Percentiles rank a stretch among this genome's conserved stretches.
These are phyloP conservation scores for Malurus splendens DNA, from an alignment of 2,797 vertebrate genomes.

Conservation along the genomic window DNA sequence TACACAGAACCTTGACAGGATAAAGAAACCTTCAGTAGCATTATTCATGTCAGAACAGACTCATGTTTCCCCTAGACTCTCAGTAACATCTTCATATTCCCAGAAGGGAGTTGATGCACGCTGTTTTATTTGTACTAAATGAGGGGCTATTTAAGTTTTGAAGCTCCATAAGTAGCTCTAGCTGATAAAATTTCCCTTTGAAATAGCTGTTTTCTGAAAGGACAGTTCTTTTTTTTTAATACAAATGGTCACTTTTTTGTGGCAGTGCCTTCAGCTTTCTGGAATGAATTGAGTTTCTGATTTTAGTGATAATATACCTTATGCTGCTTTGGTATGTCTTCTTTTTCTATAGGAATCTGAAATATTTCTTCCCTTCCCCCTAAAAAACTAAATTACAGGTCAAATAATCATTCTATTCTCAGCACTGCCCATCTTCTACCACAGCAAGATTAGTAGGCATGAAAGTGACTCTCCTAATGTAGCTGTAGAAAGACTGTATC, in stretches of 20 bases:
- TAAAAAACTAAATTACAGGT: background rate
- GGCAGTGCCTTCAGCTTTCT: background rate
- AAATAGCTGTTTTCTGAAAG: background rate
- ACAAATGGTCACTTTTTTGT: background rate
- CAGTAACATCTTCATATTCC: background rate
- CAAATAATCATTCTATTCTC: background rate
- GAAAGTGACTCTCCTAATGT: conserved; percentile 45
- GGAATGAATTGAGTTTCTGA: background rate
- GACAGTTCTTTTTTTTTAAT: background rate
- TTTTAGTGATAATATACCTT: background rate
- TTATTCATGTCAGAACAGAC: background rate
- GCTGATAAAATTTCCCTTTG: background rate
- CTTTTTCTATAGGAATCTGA: background rate
- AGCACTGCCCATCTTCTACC: background rate
- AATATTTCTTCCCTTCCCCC: background rate
- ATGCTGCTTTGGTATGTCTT: background rate
- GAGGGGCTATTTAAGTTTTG: background rate
- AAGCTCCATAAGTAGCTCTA: background rate
- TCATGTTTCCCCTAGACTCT: background rate
- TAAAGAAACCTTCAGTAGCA: background rate
- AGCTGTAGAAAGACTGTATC: background rate
- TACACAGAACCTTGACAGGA: background rate
- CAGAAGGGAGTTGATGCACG: background rate
- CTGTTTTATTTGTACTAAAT: background rate
- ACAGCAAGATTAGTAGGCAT: conserved; percentile 25